Evolutionary conservation across 2,888 invertebrate genomes (phyloP).

Genomic region (Beris morrisii): DNA sequence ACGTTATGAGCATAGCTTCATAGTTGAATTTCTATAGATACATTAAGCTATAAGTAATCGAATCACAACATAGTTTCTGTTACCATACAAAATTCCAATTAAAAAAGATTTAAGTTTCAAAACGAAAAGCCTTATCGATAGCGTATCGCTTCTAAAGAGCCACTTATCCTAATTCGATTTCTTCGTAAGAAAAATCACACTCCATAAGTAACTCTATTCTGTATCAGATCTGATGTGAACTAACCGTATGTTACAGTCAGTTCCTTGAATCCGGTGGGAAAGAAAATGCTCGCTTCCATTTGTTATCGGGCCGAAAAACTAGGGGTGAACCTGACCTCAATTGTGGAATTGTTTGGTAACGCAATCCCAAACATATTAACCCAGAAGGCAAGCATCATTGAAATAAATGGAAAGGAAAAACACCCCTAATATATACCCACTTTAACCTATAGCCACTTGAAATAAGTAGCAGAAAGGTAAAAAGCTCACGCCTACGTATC

Average conservation of each 20-base stretch:
- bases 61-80: too few relatives aligned
- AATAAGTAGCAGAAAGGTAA: conserved; percentile 13
- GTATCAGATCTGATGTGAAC: conserved; percentile 11
- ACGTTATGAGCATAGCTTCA: too few relatives aligned
- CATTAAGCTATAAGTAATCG: too few relatives aligned
- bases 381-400: conserved; percentile 11
- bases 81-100: too few relatives aligned
- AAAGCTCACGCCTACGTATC: background rate
- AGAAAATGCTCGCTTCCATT: conserved; percentile 18
- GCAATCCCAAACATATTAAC: conserved; percentile 4
- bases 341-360: conserved; percentile 21
- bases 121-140: too few relatives aligned
- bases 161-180: background rate
- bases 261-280: background rate
- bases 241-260: conserved; percentile 6
- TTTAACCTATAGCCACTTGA: conserved; percentile 3
- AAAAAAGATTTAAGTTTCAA: too few relatives aligned
- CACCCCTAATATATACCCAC: conserved; percentile 2
- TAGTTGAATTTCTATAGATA: too few relatives aligned
- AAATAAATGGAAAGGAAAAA: conserved; percentile 22
- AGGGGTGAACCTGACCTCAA: conserved; percentile 9
- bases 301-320: background rate
- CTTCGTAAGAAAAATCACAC: conserved; percentile 3
- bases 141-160: too few relatives aligned
- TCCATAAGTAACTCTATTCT: conserved; percentile 11